Conservation (phyloP, 2,113 vertebrate genomes). For the Thermophis baileyi region DNA sequence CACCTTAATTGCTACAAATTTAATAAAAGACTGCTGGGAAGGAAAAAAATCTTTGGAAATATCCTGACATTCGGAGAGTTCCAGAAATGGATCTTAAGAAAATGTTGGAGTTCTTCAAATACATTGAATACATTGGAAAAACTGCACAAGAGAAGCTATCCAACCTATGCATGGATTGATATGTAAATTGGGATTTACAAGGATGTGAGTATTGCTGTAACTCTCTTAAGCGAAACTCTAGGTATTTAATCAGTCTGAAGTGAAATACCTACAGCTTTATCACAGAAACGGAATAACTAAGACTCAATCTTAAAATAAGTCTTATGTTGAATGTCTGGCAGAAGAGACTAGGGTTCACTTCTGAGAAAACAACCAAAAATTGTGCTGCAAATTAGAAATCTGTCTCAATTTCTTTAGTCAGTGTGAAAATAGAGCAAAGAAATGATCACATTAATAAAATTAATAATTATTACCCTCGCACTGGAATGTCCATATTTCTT, state of each 20-base stretch:
- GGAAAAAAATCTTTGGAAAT: neutral
- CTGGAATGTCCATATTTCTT: slow-evolving; percentile 81
- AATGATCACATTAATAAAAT: slow-evolving; percentile 28
- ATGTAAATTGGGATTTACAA: neutral
- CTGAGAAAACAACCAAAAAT: neutral
- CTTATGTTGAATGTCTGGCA: neutral
- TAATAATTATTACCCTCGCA: slow-evolving; percentile 81
- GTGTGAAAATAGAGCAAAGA: neutral
- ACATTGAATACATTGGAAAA: neutral
- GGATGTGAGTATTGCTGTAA: neutral
- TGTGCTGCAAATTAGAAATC: neutral
- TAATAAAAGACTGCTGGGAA: neutral
- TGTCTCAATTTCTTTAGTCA: neutral
- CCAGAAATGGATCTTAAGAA: neutral
- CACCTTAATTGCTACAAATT: neutral
- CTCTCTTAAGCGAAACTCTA: neutral
- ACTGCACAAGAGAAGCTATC: neutral
- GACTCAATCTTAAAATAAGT: neutral
- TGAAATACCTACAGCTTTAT: neutral
- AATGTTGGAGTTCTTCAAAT: neutral
- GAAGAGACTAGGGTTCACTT: neutral
- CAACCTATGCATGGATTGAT: neutral
- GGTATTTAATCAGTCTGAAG: neutral
- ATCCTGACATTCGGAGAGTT: neutral
- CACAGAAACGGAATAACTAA: neutral